A percentile compares a stretch with the other conserved stretches of the same genome.
Conservation (phyloP, 1,140 invertebrate species). For the Carcinoscorpius rotundicauda region DNA sequence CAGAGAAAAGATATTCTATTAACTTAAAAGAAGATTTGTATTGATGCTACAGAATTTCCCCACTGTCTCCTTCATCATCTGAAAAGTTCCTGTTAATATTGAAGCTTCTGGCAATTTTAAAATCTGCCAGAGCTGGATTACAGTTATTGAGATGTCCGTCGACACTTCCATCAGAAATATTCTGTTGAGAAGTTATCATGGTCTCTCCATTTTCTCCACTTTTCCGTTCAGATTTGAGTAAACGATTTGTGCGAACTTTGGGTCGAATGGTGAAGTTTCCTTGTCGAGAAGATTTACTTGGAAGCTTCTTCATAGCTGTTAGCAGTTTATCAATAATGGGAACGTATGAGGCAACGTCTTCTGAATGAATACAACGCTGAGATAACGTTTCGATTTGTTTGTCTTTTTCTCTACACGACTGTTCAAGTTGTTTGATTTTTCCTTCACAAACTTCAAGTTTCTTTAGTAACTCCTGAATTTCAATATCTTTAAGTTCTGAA, state of each 20-base stretch:
- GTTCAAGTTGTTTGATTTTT: slow-evolving; percentile 21
- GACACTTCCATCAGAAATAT: slow-evolving; percentile 11
- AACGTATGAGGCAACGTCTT: slow-evolving; percentile 20
- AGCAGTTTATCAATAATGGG: slow-evolving; percentile 21
- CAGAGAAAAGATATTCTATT: no score
- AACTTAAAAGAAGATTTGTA: no score
- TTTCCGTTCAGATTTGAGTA: not conserved
- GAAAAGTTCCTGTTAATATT: slow-evolving; percentile 26
- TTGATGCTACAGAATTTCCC: not conserved
- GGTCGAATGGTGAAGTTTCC: not conserved
- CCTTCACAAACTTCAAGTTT: slow-evolving; percentile 16
- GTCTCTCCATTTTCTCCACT: not conserved
- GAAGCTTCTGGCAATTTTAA: slow-evolving; percentile 24
- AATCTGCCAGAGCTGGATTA: slow-evolving; percentile 11
- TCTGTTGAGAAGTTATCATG: slow-evolving; percentile 4
- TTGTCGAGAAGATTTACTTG: not conserved
- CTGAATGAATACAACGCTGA: slow-evolving; percentile 15
- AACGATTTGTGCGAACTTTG: not conserved
- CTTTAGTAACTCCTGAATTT: slow-evolving; percentile 19
- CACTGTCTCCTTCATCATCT: slow-evolving; percentile 21
- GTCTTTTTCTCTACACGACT: slow-evolving; percentile 21
- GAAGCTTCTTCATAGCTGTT: slow-evolving; percentile 19
- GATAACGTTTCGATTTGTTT: slow-evolving; percentile 16
- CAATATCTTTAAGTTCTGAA: slow-evolving; percentile 19
- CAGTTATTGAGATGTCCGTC: not conserved